Percentiles rank a stretch among this genome's conserved stretches.
phyloP scores from a whole-genome alignment of 2,797 vertebrate species.

The Chaetophractus vellerosus region DNA sequence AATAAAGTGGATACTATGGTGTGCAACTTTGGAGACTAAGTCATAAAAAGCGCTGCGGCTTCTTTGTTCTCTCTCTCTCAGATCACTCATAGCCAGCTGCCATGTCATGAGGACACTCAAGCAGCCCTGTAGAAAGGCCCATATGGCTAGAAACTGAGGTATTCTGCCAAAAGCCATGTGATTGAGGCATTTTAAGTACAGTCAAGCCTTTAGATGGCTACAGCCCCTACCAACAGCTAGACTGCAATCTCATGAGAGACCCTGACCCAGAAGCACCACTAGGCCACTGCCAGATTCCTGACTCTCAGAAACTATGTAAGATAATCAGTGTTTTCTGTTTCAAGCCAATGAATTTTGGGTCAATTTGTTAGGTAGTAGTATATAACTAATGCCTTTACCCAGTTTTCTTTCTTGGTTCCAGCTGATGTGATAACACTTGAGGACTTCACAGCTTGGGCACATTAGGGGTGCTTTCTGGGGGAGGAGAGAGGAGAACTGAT shows the following conservation, averaged over 20 bases:
- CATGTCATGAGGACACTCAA: neutral
- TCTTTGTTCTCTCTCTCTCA: neutral
- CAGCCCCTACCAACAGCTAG: neutral
- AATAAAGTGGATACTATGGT: neutral
- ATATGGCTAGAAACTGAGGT: neutral
- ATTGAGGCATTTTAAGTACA: constrained; percentile 45
- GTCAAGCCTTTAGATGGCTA: neutral
- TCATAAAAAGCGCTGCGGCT: neutral
- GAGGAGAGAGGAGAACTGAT: neutral
- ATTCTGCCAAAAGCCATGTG: neutral
- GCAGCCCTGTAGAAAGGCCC: neutral
- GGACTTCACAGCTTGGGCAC: neutral
- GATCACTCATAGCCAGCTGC: neutral
- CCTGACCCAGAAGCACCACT: neutral
- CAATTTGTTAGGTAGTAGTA: constrained; percentile 25
- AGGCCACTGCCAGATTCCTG: neutral
- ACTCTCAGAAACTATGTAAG: neutral
- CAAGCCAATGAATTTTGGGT: neutral
- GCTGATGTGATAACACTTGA: neutral
- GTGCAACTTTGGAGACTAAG: neutral
- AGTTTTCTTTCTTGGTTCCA: neutral
- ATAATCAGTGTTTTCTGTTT: neutral
- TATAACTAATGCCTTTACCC: neutral
- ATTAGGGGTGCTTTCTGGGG: neutral
- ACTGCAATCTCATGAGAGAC: neutral